Percentiles rank a stretch among this genome's conserved stretches.
Conservation (phyloP, 2,797 vertebrate genomes). For the Muscicapa striata region DNA sequence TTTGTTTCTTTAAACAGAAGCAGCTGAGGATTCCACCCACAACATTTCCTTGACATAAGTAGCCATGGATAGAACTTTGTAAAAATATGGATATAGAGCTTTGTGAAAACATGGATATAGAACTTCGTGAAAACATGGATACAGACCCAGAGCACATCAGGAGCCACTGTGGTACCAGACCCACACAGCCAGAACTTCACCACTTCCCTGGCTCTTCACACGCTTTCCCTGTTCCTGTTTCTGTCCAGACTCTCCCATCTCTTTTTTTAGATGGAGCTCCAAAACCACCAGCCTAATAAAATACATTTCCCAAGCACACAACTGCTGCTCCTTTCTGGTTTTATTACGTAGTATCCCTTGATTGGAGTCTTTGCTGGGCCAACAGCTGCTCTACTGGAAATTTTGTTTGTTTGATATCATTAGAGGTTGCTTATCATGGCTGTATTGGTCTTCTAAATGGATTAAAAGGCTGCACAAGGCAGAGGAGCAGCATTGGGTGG, state of each 20-base stretch:
- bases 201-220: not conserved
- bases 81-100: no score
- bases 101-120: no score
- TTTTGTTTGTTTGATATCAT: not conserved
- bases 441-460: not conserved
- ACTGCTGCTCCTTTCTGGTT: not conserved
- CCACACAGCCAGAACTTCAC: not conserved
- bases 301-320: not conserved
- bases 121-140: rapidly evolving
- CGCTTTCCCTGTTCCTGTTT: not conserved
- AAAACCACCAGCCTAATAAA: not conserved
- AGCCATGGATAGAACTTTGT: not conserved
- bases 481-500: not conserved
- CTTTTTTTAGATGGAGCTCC: not conserved
- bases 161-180: not conserved
- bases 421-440: not conserved
- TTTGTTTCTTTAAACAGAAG: constrained; percentile 30
- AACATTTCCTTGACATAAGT: not conserved
- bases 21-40: not conserved
- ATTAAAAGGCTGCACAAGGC: constrained; percentile 25
- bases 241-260: not conserved
- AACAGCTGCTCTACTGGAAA: constrained; percentile 48
- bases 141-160: not conserved
- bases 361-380: not conserved
- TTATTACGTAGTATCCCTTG: not conserved